These are phyloP conservation scores for Sorex araneus DNA, from an alignment of 2,113 vertebrate genomes.

Conservation along the genomic window DNA sequence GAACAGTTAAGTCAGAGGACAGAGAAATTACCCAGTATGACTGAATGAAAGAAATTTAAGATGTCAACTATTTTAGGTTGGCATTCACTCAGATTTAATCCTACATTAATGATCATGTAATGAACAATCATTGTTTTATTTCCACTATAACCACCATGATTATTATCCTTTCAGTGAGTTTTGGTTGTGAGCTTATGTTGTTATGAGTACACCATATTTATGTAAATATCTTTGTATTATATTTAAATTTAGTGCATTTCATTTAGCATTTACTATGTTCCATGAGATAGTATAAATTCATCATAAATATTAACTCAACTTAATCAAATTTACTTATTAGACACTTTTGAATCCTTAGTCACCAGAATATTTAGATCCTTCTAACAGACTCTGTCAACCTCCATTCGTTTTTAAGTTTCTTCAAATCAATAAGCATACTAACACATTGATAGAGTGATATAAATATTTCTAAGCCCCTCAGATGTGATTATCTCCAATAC, in stretches of 20 bases:
- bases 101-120: neutral
- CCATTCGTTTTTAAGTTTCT: neutral
- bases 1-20: conserved; percentile 79
- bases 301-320: neutral
- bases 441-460: neutral
- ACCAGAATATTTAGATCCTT: neutral
- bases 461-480: neutral
- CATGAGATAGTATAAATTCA: neutral
- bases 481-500: neutral
- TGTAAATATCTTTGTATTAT: neutral
- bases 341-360: neutral
- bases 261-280: neutral
- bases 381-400: neutral
- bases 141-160: neutral
- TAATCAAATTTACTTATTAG: conserved; percentile 13
- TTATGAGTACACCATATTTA: neutral
- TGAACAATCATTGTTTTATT: neutral
- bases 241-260: neutral
- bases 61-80: neutral
- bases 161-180: conserved; percentile 9
- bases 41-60: conserved; percentile 25
- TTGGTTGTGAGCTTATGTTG: neutral
- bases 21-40: conserved; percentile 69
- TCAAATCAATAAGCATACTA: neutral
- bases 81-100: neutral